These are phyloP conservation scores for Tortrix viridana DNA, from an alignment of 2,888 invertebrate genomes.

Conservation along the genomic window DNA sequence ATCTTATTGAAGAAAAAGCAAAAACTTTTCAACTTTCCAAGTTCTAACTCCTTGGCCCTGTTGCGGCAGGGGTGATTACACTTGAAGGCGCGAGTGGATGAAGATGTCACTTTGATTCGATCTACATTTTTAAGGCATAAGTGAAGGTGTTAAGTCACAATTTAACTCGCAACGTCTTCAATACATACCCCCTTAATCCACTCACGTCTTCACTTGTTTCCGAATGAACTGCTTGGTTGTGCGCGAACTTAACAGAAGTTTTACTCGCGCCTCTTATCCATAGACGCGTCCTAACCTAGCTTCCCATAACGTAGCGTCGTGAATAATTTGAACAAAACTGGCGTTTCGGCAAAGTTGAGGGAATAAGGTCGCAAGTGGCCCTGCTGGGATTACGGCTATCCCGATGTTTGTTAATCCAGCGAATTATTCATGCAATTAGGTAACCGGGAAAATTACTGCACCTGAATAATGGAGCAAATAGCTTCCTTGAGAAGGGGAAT, in stretches of 20 bases:
- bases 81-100: too few species aligned
- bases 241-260: not conserved
- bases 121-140: too few species aligned
- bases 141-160: too few species aligned
- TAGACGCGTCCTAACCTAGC: constrained; percentile 7
- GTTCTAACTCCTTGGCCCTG: too few species aligned
- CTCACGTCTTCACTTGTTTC: too few species aligned
- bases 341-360: constrained; percentile 36
- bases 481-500: constrained; percentile 13
- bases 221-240: too few species aligned
- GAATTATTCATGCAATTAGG: constrained; percentile 38
- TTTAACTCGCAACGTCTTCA: too few species aligned
- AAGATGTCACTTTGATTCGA: too few species aligned
- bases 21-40: too few species aligned
- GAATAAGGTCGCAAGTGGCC: constrained; percentile 20
- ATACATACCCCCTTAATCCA: too few species aligned
- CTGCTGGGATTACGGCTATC: constrained; percentile 32
- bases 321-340: constrained; percentile 34
- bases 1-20: too few species aligned
- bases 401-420: constrained; percentile 29
- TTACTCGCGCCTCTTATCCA: not conserved
- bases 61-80: too few species aligned
- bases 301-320: constrained; percentile 15
- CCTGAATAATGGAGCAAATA: constrained; percentile 26
- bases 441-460: constrained; percentile 31